phyloP scores from a whole-genome alignment of 30 jellyfish, hydroid and myxozoan species.

The Chrysaora quinquecirrha region DNA sequence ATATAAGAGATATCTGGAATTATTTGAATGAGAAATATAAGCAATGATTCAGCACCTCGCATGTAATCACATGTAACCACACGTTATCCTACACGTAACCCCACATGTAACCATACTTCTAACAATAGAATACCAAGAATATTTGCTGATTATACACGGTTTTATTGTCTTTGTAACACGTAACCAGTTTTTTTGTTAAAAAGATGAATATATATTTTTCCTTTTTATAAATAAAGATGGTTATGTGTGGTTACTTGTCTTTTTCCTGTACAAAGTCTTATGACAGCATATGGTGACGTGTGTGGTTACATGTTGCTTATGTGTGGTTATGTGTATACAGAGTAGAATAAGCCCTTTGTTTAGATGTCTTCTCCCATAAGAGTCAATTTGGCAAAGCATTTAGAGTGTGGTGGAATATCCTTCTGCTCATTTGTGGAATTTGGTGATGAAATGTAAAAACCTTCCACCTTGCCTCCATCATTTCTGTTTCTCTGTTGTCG shows the following conservation, averaged over 20 bases:
- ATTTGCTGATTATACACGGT: background rate
- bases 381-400: conserved; percentile 21
- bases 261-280: conserved; percentile 18
- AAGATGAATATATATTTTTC: background rate
- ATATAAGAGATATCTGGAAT: background rate
- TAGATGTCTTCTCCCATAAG: conserved; percentile 3
- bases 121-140: conserved; percentile 2
- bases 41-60: background rate
- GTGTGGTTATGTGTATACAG: conserved; percentile 10
- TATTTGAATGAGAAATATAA: background rate
- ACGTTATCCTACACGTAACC: background rate
- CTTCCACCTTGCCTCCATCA: conserved; percentile 9
- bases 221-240: background rate
- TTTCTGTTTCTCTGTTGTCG: conserved; percentile 18
- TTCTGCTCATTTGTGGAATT: background rate
- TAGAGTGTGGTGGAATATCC: conserved; percentile 11
- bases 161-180: background rate
- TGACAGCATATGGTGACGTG: conserved; percentile 14
- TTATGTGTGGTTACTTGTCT: conserved; percentile 11
- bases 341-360: background rate
- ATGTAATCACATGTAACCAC: conserved; percentile 7
- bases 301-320: conserved; percentile 19
- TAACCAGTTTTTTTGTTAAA: background rate
- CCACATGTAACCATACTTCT: background rate
- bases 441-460: background rate